A percentile compares a stretch with the other conserved stretches of the same genome.
Evolutionary conservation across 2,797 vertebrate genomes (phyloP).

Genomic region (Gadopsis marmoratus): DNA sequence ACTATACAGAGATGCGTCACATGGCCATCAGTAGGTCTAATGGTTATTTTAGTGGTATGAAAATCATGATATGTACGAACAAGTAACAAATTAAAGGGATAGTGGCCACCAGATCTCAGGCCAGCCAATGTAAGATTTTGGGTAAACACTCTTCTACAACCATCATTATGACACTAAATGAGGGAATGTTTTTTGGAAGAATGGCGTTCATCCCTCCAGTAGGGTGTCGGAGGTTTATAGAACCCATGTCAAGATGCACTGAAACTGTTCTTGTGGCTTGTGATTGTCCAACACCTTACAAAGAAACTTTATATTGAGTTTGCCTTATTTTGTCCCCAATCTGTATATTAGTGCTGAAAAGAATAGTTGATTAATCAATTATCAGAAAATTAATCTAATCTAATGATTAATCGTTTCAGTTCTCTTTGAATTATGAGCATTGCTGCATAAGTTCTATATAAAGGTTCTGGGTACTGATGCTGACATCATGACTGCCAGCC

Average conservation of each 20-base stretch:
- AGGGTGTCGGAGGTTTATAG: too few relatives aligned
- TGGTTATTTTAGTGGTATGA: slow-evolving; percentile 30
- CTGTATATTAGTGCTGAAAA: too few relatives aligned
- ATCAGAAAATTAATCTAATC: background rate
- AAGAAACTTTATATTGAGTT: background rate
- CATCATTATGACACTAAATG: background rate
- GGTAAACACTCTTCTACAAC: background rate
- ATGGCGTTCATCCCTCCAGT: background rate
- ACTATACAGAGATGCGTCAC: slow-evolving; percentile 34
- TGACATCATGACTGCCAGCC: too few relatives aligned
- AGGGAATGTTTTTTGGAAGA: too few relatives aligned
- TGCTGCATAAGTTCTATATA: background rate
- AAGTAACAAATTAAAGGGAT: slow-evolving; percentile 20
- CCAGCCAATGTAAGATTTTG: slow-evolving; percentile 16
- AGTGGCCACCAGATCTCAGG: slow-evolving; percentile 25
- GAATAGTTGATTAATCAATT: background rate
- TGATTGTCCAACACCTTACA: too few relatives aligned
- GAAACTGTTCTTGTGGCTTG: background rate
- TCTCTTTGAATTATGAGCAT: too few relatives aligned
- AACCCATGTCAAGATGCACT: too few relatives aligned
- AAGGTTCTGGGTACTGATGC: background rate
- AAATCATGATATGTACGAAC: slow-evolving; percentile 31
- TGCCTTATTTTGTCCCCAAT: background rate
- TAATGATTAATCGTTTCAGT: background rate
- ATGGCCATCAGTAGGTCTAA: slow-evolving; percentile 2